Evolutionary conservation across 2,113 vertebrate genomes (phyloP), one percentile per base, ranked within the genome.

Genomic region (Anas platyrhynchos): DNA sequence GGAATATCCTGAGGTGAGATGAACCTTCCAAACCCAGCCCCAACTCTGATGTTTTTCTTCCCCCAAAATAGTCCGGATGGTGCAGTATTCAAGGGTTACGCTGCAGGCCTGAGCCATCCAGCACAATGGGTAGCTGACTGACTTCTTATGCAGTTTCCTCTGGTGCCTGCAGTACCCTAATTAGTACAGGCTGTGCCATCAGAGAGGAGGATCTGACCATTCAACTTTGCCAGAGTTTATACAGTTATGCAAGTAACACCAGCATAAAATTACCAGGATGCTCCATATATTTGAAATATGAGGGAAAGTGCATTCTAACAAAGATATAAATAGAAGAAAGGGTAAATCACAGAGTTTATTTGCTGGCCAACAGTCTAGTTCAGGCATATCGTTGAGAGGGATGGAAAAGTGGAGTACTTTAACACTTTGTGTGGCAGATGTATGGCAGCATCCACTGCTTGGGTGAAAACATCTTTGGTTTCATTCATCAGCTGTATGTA

Each of bases 261-360:
- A 36, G 38, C 55, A 63, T n/a, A 41, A 82, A 86, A 34, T 25
- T 58, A 83, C 32, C 2, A 5, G 74, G 17, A 31, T 46, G 21
- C 46, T 68, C 32, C 29, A 68, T 74, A 58, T 16, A 25, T 25
- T 59, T 77, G 41, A 73, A 86, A 58, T 32, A 66, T 7, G 23
- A 58, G 32, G 23, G 52, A 77, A 89, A 62, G 20, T 9, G 1
- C 54, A 36, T 54, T 84, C 43, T 80, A 20, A 85, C 68, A 63
- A 27, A n/a, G 29, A 23, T 3, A 23, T 8, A 66, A 62, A 32
- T 17, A 17, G 32, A 56, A 82, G 14, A 26, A 63, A 73, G 22
- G 1, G 1, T 36, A 55, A 59, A 44, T 36, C 18, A 55, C 68
- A 56, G 26, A 76, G 58, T 3, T 1, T 67, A 59, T 1, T 3